Evolutionary conservation across 2,888 invertebrate genomes (phyloP).

Genomic region (Tipula unca): DNA sequence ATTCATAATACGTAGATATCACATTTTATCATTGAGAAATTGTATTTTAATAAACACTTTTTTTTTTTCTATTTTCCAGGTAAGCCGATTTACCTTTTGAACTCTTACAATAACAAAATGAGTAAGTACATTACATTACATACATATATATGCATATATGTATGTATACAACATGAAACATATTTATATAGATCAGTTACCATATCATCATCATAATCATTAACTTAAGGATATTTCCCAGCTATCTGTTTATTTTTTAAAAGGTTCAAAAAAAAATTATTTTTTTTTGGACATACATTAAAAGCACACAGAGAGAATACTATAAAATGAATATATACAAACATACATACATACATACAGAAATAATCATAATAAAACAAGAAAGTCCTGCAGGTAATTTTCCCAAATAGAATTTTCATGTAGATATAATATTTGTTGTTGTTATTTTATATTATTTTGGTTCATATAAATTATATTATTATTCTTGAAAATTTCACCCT

Average conservation of each 20-base stretch:
- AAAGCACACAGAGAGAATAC: background rate
- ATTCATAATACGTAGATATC: background rate
- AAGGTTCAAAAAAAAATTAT: background rate
- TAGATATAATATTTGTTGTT: background rate
- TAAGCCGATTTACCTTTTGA: background rate
- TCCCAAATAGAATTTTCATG: background rate
- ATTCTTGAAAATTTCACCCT: background rate
- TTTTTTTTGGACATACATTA: background rate
- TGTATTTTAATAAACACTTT: background rate
- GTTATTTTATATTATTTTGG: background rate
- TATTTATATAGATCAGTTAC: background rate
- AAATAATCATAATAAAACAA: background rate
- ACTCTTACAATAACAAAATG: background rate
- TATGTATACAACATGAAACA: background rate
- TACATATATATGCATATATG: no score
- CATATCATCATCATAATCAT: background rate
- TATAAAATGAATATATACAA: background rate
- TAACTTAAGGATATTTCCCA: background rate
- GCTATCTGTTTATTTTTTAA: background rate
- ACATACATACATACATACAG: background rate
- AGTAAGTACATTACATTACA: background rate
- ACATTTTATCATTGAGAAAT: background rate
- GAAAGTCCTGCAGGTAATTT: constrained; percentile 8
- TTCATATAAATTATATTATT: background rate
- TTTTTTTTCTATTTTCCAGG: background rate